Percentiles rank a stretch among this genome's conserved stretches.
These are phyloP conservation scores for Pristionchus fissidentatus DNA, from an alignment of 2,888 invertebrate genomes.

Conservation along the genomic window DNA sequence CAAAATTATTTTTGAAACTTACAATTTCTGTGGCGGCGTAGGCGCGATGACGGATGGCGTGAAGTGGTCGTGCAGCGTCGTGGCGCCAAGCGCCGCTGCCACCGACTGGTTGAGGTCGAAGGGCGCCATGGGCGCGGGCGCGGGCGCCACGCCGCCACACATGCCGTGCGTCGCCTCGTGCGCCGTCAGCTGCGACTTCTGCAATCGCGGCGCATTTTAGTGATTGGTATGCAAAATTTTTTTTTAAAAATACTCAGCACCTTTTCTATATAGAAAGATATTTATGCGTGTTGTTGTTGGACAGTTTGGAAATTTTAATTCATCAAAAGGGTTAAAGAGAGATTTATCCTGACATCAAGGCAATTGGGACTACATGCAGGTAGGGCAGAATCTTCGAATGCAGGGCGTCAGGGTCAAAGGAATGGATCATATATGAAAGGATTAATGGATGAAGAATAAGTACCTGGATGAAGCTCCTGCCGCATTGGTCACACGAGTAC, in stretches of 20 bases:
- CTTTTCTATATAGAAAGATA: too few species aligned
- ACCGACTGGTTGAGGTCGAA: slow-evolving; percentile 31
- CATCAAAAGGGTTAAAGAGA: too few species aligned
- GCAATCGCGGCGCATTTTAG: slow-evolving; percentile 48
- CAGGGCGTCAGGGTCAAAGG: too few species aligned
- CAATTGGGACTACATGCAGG: too few species aligned
- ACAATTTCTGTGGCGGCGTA: slow-evolving; percentile 1
- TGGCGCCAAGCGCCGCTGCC: not conserved
- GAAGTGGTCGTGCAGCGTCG: not conserved
- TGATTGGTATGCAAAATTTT: too few species aligned
- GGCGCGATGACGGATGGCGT: not conserved
- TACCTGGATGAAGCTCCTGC: slow-evolving; percentile 72
- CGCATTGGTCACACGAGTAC: slow-evolving; percentile 69
- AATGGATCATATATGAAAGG: not conserved
- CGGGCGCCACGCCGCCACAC: not conserved
- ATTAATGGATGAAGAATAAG: not conserved
- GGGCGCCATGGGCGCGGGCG: not conserved
- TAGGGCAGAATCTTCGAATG: too few species aligned
- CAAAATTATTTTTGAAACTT: too few species aligned
- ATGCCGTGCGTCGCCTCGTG: slow-evolving; percentile 73
- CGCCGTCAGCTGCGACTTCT: slow-evolving; percentile 75
- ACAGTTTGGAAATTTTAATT: too few species aligned
- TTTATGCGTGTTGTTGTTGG: too few species aligned
- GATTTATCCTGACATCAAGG: too few species aligned
- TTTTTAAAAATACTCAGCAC: too few species aligned